These are phyloP conservation scores for Ectropis crepuscularia DNA, from an alignment of 2,888 invertebrate species.

Conservation along the genomic window DNA sequence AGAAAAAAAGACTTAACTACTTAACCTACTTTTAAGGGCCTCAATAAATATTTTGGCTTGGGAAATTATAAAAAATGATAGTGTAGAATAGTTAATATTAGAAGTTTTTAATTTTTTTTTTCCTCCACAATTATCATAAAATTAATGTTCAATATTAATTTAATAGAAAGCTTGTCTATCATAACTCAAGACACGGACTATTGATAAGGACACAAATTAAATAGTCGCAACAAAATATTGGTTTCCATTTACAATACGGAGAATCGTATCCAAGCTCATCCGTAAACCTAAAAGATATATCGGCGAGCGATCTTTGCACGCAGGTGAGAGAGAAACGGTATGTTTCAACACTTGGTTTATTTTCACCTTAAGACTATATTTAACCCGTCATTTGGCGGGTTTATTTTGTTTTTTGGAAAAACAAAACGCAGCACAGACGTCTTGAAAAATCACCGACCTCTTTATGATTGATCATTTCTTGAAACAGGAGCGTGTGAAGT, in stretches of 20 bases:
- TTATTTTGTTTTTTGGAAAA: slow-evolving; percentile 76
- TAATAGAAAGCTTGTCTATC: too few relatives aligned
- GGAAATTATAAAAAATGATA: too few relatives aligned
- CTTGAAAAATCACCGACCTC: slow-evolving; percentile 80
- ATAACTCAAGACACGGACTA: too few relatives aligned
- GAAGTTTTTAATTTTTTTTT: too few relatives aligned
- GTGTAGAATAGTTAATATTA: too few relatives aligned
- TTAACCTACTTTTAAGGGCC: too few relatives aligned
- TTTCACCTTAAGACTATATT: slow-evolving; percentile 69
- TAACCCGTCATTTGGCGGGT: slow-evolving; percentile 61
- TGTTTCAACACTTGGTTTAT: slow-evolving; percentile 70
- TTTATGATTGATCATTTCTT: slow-evolving; percentile 82
- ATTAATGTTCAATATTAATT: too few relatives aligned
- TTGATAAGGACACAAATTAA: background rate
- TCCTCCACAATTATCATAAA: too few relatives aligned
- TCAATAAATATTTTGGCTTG: too few relatives aligned
- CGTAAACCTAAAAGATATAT: slow-evolving; percentile 54
- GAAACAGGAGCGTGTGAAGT: slow-evolving; percentile 62
- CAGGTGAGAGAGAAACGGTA: slow-evolving; percentile 67
- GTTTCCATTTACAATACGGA: background rate
- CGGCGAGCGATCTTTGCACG: slow-evolving; percentile 45
- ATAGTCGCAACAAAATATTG: background rate
- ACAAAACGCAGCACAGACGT: slow-evolving; percentile 68
- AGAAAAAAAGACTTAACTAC: too few relatives aligned
- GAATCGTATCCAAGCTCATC: slow-evolving; percentile 35